These are phyloP conservation scores for Drosophila navojoa DNA, from an alignment of 1,140 invertebrate genomes.

Conservation along the genomic window DNA sequence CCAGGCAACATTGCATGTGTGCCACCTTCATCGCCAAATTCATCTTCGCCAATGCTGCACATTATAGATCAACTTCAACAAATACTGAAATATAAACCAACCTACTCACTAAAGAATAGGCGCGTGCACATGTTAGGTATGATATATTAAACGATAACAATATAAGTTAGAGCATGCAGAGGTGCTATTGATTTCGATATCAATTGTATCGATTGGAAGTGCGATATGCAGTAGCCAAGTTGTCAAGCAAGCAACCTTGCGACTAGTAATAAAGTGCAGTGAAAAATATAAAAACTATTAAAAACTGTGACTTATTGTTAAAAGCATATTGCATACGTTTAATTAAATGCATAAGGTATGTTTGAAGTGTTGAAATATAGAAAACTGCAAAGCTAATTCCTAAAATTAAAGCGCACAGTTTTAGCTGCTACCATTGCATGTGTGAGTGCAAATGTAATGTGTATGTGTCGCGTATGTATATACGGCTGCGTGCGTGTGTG, in stretches of 20 bases:
- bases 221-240: conserved; percentile 59
- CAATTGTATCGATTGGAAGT: conserved; percentile 27
- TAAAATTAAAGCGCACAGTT: conserved; percentile 60
- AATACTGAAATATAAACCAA: conserved; percentile 19
- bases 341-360: conserved; percentile 71
- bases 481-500: background rate
- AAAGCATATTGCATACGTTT: conserved; percentile 60
- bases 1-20: conserved; percentile 61
- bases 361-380: conserved; percentile 15
- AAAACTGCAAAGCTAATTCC: conserved; percentile 9
- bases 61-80: conserved; percentile 46
- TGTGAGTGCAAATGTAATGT: conserved; percentile 36
- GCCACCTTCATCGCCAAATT: conserved; percentile 79
- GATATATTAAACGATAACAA: background rate
- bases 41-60: conserved; percentile 82
- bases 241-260: conserved; percentile 71
- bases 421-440: conserved; percentile 42
- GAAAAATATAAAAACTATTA: conserved; percentile 72
- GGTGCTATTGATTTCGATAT: conserved; percentile 30
- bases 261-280: conserved; percentile 67
- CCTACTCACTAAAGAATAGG: background rate
- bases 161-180: background rate
- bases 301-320: conserved; percentile 55
- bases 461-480: conserved; percentile 20
- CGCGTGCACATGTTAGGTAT: conserved; percentile 25